phyloP scores from a whole-genome alignment of 2,797 vertebrate species.

The Heliangelus exortis region DNA sequence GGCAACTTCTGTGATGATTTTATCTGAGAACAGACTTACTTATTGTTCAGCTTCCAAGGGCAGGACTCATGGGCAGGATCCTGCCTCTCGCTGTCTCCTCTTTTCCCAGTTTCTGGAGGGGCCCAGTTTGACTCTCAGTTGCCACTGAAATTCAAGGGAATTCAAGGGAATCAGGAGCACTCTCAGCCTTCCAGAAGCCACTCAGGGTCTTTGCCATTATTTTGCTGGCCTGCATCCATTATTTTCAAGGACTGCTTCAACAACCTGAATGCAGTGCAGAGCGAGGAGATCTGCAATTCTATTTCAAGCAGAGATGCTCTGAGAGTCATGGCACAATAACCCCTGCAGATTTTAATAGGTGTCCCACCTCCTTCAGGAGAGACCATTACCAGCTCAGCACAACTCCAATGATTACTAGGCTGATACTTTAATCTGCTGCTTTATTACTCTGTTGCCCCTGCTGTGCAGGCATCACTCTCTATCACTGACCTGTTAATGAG shows the following conservation, averaged over 20 bases:
- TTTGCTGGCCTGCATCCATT: no score
- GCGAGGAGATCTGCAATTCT: not conserved
- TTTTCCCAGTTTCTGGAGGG: not conserved
- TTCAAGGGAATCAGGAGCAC: not conserved
- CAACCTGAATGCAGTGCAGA: not conserved
- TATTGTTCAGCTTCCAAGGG: constrained; percentile 33
- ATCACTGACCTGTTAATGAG: constrained; percentile 2
- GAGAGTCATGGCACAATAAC: not conserved
- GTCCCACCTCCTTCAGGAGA: not conserved
- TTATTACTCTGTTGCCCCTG: not conserved
- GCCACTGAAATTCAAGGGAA: not conserved
- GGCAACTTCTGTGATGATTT: not conserved
- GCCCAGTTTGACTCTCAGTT: not conserved
- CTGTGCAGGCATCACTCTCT: not conserved
- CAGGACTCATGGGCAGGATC: not conserved
- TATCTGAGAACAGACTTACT: constrained; percentile 17
- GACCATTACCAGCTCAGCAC: not conserved
- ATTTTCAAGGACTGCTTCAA: not conserved
- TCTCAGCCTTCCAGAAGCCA: not conserved
- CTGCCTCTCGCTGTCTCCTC: not conserved
- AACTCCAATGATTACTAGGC: not conserved
- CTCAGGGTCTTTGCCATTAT: not conserved
- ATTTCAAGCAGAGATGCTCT: not conserved
- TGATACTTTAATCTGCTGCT: not conserved
- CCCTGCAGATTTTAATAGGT: not conserved